Percentiles rank a stretch among this genome's conserved stretches.
Conservation (phyloP, 1,140 invertebrate species). For the Cheumatopsyche charites region DNA sequence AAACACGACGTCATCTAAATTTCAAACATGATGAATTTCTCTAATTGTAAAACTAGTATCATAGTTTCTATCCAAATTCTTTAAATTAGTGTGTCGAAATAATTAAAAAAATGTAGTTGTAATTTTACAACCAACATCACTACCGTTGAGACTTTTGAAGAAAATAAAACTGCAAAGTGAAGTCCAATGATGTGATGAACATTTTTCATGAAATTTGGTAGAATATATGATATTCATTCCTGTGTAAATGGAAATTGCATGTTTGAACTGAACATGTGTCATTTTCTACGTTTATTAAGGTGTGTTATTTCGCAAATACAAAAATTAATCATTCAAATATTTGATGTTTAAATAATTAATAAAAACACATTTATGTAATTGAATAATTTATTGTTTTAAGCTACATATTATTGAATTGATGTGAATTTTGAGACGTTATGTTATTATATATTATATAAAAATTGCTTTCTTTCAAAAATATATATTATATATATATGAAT, state of each 20-base stretch:
- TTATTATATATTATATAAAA: too few species aligned
- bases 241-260: slow-evolving; percentile 33
- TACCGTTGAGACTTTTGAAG: background rate
- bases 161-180: background rate
- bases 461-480: slow-evolving; percentile 27
- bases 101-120: too few species aligned
- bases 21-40: slow-evolving; percentile 27
- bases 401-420: slow-evolving; percentile 21
- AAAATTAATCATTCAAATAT: slow-evolving; percentile 21
- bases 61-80: slow-evolving; percentile 34
- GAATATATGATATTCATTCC: slow-evolving; percentile 34
- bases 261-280: slow-evolving; percentile 26
- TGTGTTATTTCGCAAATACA: slow-evolving; percentile 36
- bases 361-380: slow-evolving; percentile 12
- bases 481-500: slow-evolving; percentile 13
- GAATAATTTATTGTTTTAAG: slow-evolving; percentile 13
- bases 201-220: slow-evolving; percentile 33
- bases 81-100: slow-evolving; percentile 7
- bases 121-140: too few species aligned
- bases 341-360: slow-evolving; percentile 6
- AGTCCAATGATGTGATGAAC: background rate
- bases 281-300: slow-evolving; percentile 28
- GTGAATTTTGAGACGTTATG: slow-evolving; percentile 2
- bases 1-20: slow-evolving; percentile 9
- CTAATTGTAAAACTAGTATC: slow-evolving; percentile 6